Evolutionary conservation across 2,888 invertebrate species (phyloP), one percentile per base, ranked within the genome.

Genomic region (Eurytoma californica): DNA sequence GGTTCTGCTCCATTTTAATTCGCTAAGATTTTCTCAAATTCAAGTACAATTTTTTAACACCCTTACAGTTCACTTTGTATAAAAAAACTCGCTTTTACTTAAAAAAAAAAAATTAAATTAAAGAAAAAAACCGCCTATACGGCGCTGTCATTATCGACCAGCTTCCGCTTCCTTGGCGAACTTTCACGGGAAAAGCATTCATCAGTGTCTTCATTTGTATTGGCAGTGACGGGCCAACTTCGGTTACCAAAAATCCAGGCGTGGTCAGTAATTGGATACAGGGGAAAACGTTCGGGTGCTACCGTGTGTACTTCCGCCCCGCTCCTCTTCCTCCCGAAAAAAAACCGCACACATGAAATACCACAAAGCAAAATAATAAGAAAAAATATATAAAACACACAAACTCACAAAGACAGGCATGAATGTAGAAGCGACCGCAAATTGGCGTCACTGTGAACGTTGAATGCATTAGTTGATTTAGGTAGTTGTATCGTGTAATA

Each of bases 401-500:
- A 72, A 51, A 77, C 39, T 60, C 53, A 53, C 18, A 70, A 63
- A 68, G 67, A 39, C 60, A 69, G 20, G 77, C 81, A 81, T 72
- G 76, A 76, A 63, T 69, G 49, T 78, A 74, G 74, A 67, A 80
- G 53, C 69, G n/a, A 53, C 63, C 76, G 53, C 18, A 65, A 67
- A 74, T 53, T 24, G 66, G 69, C 51, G 49, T 66, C 18, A 72
- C 51, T 69, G 80, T 60, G 65, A 78, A 80, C 79, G 75, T 82
- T 75, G 77, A 77, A 72, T 83, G 79, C 80, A 82, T 78, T 83
- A 79, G 75, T 66, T 67, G 81, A 78, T 57, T 76, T 81, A 75
- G 57, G 39, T 82, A 79, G 79, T 55, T 77, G 65, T 80, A 84
- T 86, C 80, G 80, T 85, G 82, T 85, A 83, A 86, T 77, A 80